phyloP scores from a whole-genome alignment of 1,140 invertebrate species.

The Pectinophora gossypiella region DNA sequence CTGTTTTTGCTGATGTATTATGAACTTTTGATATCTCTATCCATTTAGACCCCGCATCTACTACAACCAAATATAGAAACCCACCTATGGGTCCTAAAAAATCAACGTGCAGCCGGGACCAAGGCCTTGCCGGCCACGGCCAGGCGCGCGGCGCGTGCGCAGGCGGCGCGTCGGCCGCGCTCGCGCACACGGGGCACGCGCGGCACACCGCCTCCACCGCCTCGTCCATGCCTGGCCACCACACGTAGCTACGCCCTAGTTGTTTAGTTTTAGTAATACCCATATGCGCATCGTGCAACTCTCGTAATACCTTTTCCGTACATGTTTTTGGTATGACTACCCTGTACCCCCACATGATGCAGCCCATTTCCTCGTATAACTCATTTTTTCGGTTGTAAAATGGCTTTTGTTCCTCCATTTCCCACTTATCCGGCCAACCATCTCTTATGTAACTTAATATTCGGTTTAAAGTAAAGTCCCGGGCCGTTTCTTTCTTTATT shows the following conservation, averaged over 20 bases:
- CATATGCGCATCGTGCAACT: too few relatives aligned
- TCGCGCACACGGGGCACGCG: constrained; percentile 1
- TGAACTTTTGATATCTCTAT: constrained; percentile 4
- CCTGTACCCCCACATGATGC: neutral
- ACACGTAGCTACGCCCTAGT: too few relatives aligned
- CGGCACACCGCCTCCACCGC: too few relatives aligned
- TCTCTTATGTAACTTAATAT: constrained; percentile 2
- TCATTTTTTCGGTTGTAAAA: constrained; percentile 7
- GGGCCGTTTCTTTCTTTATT: neutral
- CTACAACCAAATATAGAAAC: constrained; percentile 14
- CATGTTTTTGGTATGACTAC: constrained; percentile 1
- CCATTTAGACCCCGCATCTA: too few relatives aligned
- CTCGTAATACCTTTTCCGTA: too few relatives aligned
- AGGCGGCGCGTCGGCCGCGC: constrained; percentile 5
- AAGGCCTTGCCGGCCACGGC: constrained; percentile 2
- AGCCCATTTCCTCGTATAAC: neutral
- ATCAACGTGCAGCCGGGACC: constrained; percentile 2
- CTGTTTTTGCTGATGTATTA: constrained; percentile 1
- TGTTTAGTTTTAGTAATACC: too few relatives aligned
- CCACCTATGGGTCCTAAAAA: constrained; percentile 11
- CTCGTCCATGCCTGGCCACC: too few relatives aligned
- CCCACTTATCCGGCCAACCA: constrained; percentile 1
- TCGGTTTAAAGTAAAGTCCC: neutral
- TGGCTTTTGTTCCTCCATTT: constrained; percentile 4
- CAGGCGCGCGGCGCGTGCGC: neutral